Base-by-base conservation (phyloP, 2,888 invertebrate species). In the Tinea semifulvella region DNA sequence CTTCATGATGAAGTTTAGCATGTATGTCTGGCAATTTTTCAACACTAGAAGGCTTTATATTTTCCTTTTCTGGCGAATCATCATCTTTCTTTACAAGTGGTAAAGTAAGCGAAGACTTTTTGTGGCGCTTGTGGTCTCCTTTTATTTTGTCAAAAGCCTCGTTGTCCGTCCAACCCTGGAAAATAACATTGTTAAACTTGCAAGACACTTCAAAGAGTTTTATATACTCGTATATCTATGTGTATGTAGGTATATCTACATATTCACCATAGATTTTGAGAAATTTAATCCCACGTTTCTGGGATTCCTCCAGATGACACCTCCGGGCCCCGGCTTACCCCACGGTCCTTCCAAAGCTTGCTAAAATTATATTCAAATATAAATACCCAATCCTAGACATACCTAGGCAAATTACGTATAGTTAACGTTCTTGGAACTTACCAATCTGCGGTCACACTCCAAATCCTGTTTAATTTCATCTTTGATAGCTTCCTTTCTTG, bases 221-320 rank as follows among this genome's bases (percentile, higher is more conserved):
- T n/a, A n/a, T n/a, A n/a, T n/a, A n/a, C n/a, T n/a, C n/a, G n/a
- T n/a, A n/a, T n/a, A n/a, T n/a, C n/a, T n/a, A n/a, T n/a, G n/a
- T n/a, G n/a, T n/a, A n/a, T 18, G 4, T 22, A 6, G 31, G 22
- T 18, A 22, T 8, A 8, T 18, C 2, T 36, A 36, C 7, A 17
- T 7, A 40, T 13, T 61, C 84, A 91, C 91, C 89, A 92, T 83
- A 53, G 91, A 91, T 65, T 88, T 86, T 56, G 88, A 85, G 80
- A 92, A 91, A 69, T 88, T 85, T 55, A 85, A 71, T 58, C 91
- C 91, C 57, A 89, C 82, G 61, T 86, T 77, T 57, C 86, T 84
- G 48, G 89, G 90, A 69, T 88, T 86, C 60, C 91, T 84, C 91
- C 91, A 91, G 52, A 85, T 84, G 44, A 81, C 77, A 50, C 91